These are phyloP conservation scores for Etheostoma perlongum DNA, from an alignment of 2,797 vertebrate genomes.

Conservation along the genomic window DNA sequence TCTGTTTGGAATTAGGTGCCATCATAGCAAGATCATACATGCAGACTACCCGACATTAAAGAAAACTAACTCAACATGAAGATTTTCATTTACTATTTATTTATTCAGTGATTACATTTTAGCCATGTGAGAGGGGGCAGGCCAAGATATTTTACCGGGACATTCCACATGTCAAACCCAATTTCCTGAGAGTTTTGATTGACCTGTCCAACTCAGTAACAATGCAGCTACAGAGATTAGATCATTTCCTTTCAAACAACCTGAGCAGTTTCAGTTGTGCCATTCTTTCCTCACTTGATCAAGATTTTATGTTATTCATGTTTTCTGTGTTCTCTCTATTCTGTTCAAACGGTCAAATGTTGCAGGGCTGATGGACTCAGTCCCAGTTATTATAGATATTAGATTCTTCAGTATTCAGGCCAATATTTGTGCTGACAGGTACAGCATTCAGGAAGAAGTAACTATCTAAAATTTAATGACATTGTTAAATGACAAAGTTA, in stretches of 20 bases:
- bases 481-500: slow-evolving; percentile 13
- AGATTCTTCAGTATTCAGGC: slow-evolving; percentile 33
- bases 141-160: slow-evolving; percentile 54
- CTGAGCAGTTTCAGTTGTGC: slow-evolving; percentile 24
- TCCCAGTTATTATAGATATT: slow-evolving; percentile 18
- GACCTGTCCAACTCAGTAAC: slow-evolving; percentile 68
- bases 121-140: slow-evolving; percentile 47
- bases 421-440: slow-evolving; percentile 52
- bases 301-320: neutral
- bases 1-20: slow-evolving; percentile 54
- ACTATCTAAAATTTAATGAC: slow-evolving; percentile 31
- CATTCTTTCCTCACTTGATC: neutral
- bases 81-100: slow-evolving; percentile 54
- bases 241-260: slow-evolving; percentile 26
- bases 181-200: slow-evolving; percentile 82
- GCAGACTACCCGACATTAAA: slow-evolving; percentile 18
- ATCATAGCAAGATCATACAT: slow-evolving; percentile 31
- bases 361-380: slow-evolving; percentile 8
- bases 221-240: slow-evolving; percentile 60
- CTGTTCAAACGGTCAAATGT: neutral
- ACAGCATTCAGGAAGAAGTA: slow-evolving; percentile 27
- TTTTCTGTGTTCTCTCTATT: neutral
- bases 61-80: neutral
- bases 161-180: slow-evolving; percentile 84
- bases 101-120: slow-evolving; percentile 62